phyloP scores from a whole-genome alignment of 2,113 vertebrate species.

The Pseudorasbora parva region DNA sequence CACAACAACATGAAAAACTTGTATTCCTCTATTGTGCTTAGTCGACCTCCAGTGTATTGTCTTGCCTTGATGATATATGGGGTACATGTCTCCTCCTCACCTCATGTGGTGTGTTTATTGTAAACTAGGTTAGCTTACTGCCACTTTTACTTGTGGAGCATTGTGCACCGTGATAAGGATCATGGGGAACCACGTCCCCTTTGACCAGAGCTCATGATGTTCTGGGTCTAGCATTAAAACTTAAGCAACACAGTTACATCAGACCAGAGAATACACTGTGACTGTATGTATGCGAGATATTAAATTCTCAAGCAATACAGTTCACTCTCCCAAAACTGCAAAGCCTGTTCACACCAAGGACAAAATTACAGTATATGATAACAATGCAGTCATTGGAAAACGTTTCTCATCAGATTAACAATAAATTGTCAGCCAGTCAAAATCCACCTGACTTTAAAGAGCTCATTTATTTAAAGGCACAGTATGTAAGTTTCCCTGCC shows the following conservation, averaged over 20 bases:
- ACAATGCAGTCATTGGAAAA: background rate
- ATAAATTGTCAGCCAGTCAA: background rate
- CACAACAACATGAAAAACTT: constrained; percentile 1
- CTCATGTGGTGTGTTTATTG: constrained; percentile 66
- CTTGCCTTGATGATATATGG: constrained; percentile 70
- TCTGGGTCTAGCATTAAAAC: constrained; percentile 43
- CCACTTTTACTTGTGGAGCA: constrained; percentile 60
- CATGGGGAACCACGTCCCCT: constrained; percentile 44
- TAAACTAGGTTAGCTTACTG: constrained; percentile 66
- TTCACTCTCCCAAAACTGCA: background rate
- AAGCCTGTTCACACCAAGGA: background rate
- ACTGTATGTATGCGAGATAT: constrained; percentile 3
- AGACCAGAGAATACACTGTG: background rate
- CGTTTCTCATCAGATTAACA: background rate
- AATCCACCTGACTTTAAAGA: background rate
- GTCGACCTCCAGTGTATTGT: constrained; percentile 53
- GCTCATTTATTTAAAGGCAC: background rate
- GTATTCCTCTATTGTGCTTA: constrained; percentile 24
- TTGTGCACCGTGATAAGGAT: constrained; percentile 52
- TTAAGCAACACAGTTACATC: background rate
- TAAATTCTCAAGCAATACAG: constrained; percentile 7
- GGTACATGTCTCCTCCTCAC: constrained; percentile 66
- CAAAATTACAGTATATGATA: background rate
- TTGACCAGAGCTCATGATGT: constrained; percentile 57
- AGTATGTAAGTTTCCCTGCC: too few species aligned